Percentiles rank a stretch among this genome's conserved stretches.
These are phyloP conservation scores for Paradoxurus hermaphroditus DNA, from an alignment of 2,113 vertebrate genomes.

Conservation along the genomic window DNA sequence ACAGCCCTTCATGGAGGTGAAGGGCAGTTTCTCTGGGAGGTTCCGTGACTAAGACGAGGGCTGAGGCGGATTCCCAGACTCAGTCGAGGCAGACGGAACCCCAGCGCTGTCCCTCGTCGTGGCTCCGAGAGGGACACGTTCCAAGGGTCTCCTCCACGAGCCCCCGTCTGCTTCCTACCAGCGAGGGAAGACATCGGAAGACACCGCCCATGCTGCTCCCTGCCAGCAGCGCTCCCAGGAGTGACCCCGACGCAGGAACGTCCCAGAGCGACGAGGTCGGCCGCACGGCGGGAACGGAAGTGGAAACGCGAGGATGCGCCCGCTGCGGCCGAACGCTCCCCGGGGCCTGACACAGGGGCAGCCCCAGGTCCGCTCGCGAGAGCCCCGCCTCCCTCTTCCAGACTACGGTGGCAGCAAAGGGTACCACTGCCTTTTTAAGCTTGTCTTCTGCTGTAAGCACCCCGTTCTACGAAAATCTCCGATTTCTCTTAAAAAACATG, in stretches of 20 bases:
- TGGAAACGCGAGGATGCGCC: rapidly evolving
- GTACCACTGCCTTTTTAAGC: too few species aligned
- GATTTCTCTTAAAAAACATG: background rate
- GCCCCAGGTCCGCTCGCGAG: rapidly evolving
- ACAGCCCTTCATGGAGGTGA: background rate
- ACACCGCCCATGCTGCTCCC: rapidly evolving
- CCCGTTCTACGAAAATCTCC: background rate
- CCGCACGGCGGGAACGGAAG: rapidly evolving
- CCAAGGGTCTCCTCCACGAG: rapidly evolving
- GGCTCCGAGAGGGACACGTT: rapidly evolving
- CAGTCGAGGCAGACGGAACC: rapidly evolving
- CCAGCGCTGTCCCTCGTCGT: rapidly evolving
- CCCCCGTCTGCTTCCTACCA: background rate
- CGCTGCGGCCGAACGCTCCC: background rate
- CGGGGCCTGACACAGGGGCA: background rate
- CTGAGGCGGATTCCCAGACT: too few species aligned
- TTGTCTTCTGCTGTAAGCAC: background rate
- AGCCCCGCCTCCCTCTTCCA: rapidly evolving
- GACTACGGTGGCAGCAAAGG: background rate
- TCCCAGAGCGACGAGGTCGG: rapidly evolving
- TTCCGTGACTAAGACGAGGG: background rate
- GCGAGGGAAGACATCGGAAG: background rate
- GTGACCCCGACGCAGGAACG: background rate
- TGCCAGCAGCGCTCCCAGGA: rapidly evolving
- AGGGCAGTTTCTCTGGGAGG: background rate